phyloP scores from a whole-genome alignment of 30 jellyfish, hydroid and myxozoan genomes.

The Nemopilema nomurai region DNA sequence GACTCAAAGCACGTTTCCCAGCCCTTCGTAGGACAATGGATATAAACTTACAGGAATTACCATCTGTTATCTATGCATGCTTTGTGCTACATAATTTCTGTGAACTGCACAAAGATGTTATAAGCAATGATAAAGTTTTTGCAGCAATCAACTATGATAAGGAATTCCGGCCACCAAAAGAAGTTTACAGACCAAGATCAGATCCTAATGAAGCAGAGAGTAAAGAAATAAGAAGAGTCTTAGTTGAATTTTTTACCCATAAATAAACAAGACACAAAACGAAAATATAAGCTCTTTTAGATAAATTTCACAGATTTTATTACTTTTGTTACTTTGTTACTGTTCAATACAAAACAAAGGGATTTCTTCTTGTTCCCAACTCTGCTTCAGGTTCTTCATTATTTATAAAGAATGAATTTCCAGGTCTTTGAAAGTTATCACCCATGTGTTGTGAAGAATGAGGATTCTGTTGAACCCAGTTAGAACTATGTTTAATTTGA shows the following conservation, averaged over 20 bases:
- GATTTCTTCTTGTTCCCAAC: constrained; percentile 11
- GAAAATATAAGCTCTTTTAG: background rate
- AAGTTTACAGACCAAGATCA: constrained; percentile 8
- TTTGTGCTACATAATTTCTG: too few species aligned
- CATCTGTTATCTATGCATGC: constrained; percentile 16
- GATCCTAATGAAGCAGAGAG: constrained; percentile 30
- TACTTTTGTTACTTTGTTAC: background rate
- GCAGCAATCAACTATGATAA: constrained; percentile 30
- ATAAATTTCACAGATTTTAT: background rate
- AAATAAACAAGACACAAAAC: constrained; percentile 5
- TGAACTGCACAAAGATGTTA: constrained; percentile 31
- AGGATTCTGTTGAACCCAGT: background rate
- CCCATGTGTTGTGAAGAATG: constrained; percentile 3
- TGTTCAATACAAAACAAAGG: background rate
- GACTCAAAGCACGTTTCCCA: constrained; percentile 42
- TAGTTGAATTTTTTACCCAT: constrained; percentile 19
- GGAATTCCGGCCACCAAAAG: constrained; percentile 36
- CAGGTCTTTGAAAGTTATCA: constrained; percentile 1
- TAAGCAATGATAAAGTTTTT: constrained; percentile 19
- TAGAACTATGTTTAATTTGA: background rate
- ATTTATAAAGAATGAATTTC: background rate
- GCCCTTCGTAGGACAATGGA: constrained; percentile 41
- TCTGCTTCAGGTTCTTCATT: constrained; percentile 6
- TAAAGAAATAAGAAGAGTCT: constrained; percentile 27
- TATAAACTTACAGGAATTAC: background rate